Percentiles rank a stretch among this genome's conserved stretches.
Conservation (phyloP, 30 jellyfish, hydroid and myxozoan genomes). For the Aurelia sp. region DNA sequence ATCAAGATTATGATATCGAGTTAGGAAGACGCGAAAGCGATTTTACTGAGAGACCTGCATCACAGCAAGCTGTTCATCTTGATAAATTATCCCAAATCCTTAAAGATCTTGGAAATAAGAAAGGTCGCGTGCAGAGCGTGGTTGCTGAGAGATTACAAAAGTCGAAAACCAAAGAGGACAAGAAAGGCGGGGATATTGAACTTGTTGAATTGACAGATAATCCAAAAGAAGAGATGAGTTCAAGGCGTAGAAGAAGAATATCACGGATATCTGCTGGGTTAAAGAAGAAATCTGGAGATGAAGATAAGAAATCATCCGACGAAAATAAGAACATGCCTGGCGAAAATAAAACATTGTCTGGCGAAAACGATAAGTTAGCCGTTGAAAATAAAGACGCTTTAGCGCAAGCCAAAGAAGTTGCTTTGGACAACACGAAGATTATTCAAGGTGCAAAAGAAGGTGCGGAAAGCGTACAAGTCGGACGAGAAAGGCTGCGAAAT, state of each 20-base stretch:
- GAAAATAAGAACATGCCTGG: neutral
- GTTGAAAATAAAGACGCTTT: neutral
- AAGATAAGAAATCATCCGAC: neutral
- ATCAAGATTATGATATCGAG: neutral
- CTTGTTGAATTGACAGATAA: neutral
- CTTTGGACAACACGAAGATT: constrained; percentile 6
- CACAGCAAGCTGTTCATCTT: neutral
- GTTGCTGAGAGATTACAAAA: neutral
- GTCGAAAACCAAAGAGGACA: neutral
- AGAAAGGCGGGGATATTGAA: constrained; percentile 2
- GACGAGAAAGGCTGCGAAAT: neutral
- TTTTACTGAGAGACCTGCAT: neutral
- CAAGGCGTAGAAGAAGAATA: too few relatives aligned
- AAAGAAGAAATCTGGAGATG: too few relatives aligned
- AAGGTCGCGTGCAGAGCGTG: neutral
- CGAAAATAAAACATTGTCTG: neutral
- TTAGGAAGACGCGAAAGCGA: neutral
- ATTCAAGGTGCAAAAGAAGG: constrained; percentile 44
- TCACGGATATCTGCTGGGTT: too few relatives aligned
- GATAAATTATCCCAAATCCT: neutral
- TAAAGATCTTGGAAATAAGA: neutral
- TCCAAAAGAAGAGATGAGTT: neutral
- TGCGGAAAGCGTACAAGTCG: neutral
- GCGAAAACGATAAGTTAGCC: neutral
- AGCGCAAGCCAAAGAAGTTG: neutral